Conservation (phyloP, 2,113 vertebrate species). For the Dolichotis patagonum region DNA sequence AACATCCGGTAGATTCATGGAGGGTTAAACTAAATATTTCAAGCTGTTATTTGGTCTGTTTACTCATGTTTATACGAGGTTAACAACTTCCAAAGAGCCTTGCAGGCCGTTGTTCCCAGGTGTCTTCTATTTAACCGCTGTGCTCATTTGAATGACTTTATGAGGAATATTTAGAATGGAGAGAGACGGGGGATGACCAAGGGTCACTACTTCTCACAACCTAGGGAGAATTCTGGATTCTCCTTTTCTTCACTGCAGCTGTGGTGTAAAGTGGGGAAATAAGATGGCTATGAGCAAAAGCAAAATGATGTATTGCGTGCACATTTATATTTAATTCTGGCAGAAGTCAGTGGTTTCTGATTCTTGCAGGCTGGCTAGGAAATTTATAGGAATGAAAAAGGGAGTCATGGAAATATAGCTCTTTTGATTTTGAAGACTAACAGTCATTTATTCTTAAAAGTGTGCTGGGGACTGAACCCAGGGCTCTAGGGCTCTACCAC, state of each 20-base stretch:
- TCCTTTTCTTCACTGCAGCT: neutral
- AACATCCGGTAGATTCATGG: conserved; percentile 46
- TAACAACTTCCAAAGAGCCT: conserved; percentile 65
- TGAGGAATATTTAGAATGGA: conserved; percentile 66
- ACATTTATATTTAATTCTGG: no score
- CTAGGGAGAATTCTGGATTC: neutral
- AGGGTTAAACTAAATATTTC: conserved; percentile 71
- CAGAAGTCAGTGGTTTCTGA: neutral
- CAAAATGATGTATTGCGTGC: neutral
- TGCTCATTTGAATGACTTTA: conserved; percentile 61
- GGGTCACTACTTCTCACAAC: neutral
- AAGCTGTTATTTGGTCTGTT: conserved; percentile 75
- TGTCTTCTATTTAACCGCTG: conserved; percentile 53
- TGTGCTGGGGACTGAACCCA: neutral
- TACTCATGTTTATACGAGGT: conserved; percentile 67
- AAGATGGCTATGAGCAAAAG: neutral
- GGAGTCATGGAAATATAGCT: neutral
- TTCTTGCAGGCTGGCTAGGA: neutral
- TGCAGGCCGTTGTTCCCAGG: conserved; percentile 57
- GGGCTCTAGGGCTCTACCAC: neutral
- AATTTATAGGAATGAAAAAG: neutral
- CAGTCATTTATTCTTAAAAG: neutral
- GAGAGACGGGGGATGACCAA: neutral
- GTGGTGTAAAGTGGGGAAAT: neutral
- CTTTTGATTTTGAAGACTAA: conserved; percentile 2